Evolutionary conservation across 2,888 invertebrate genomes (phyloP), one percentile per base, ranked within the genome.

Genomic region (Salticus scenicus): DNA sequence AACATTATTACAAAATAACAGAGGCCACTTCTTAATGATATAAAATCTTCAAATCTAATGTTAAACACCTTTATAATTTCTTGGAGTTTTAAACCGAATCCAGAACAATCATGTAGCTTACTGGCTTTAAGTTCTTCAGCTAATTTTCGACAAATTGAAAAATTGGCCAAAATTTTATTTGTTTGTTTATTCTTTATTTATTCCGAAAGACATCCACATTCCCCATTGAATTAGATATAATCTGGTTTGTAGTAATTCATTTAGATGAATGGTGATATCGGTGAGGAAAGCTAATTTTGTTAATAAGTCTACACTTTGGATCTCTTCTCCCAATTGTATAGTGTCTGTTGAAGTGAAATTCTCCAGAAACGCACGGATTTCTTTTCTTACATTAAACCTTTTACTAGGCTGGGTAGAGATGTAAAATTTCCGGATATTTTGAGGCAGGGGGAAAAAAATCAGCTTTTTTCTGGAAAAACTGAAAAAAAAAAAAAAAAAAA

Each of bases 291-390:
- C 57, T 17, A 57, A 24, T 57, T 57, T 7, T 57, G 7, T 57
- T 24, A 57, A 24, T 7, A 57, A 57, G 17, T 57, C 57, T 24
- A 24, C 24, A 57, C 57, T 57, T 57, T 57, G 57, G 20, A 28
- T 7, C 27, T 67, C 31, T 67, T 28, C 67, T 67, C 27, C 67
- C 67, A 67, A n/a, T 67, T 2, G 67, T 27, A 10, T 67, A 28
- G 67, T 67, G 27, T 67, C 67, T 0, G 31, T 24, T 67, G 67
- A 67, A n/a, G n/a, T n/a, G n/a, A n/a, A n/a, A n/a, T 67, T n/a
- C n/a, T 28, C n/a, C 24, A 67, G 7, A 37, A 70, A 70, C 1
- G 70, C 33, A 70, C 37, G 70, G 70, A 70, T 70, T 70, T 70
- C 33, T 70, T 70, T 70, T 24, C 41, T 70, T 37, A 70, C 33